Conservation (phyloP, 1,140 invertebrate genomes). For the Lithobius niger region DNA sequence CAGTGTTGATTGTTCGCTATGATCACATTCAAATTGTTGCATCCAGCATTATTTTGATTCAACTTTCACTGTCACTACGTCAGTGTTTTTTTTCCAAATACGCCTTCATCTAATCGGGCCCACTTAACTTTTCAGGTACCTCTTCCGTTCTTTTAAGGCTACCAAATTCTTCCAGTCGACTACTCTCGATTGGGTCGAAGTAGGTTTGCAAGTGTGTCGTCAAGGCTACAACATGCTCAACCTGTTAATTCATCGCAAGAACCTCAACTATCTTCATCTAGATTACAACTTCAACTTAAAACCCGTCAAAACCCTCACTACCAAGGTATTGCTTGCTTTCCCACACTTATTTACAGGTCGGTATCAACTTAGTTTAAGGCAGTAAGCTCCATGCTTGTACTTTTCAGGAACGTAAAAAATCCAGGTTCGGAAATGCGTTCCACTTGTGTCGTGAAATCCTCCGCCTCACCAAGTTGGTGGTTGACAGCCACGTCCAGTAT, state of each 20-base stretch:
- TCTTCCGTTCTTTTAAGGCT: constrained; percentile 98
- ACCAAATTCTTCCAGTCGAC: constrained; percentile 99
- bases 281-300: constrained; percentile 99
- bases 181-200: constrained; percentile 98
- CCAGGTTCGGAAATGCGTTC: constrained; percentile 98
- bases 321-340: constrained; percentile 63
- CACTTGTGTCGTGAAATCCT: constrained; percentile 98
- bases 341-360: too few species aligned
- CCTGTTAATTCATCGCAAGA: constrained; percentile 96
- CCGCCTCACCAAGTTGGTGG: constrained; percentile 90
- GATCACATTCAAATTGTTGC: too few species aligned
- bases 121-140: too few species aligned
- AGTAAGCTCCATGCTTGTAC: background rate
- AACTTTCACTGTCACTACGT: too few species aligned
- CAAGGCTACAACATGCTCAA: constrained; percentile 99
- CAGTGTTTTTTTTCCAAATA: too few species aligned
- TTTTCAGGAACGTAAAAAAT: constrained; percentile 87
- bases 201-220: constrained; percentile 85
- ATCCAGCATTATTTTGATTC: too few species aligned
- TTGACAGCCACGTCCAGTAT: constrained; percentile 99
- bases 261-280: constrained; percentile 97
- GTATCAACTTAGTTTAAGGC: too few species aligned
- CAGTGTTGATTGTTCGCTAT: too few species aligned
- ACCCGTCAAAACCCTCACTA: constrained; percentile 97
- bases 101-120: too few species aligned